Percentiles rank a stretch among this genome's conserved stretches.
These are phyloP conservation scores for Oeneis ivallda DNA, from an alignment of 2,888 invertebrate genomes.

Conservation along the genomic window DNA sequence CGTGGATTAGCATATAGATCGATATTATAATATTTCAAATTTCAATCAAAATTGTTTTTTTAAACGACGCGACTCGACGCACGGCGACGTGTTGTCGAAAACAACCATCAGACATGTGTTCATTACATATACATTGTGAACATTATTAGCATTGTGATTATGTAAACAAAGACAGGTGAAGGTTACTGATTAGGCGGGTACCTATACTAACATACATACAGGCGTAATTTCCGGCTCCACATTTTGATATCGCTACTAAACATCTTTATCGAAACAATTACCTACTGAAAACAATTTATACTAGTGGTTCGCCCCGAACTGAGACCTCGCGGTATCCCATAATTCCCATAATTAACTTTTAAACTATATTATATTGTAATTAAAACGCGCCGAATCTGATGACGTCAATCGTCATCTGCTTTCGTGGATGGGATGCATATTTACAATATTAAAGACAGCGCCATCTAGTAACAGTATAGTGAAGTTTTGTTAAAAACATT, in stretches of 20 bases:
- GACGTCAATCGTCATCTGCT: no score
- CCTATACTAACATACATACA: not conserved
- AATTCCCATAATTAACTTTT: no score
- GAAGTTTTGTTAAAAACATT: no score
- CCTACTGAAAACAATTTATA: not conserved
- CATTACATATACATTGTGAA: not conserved
- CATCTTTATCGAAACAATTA: not conserved
- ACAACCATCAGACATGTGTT: not conserved
- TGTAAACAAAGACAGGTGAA: slow-evolving; percentile 33
- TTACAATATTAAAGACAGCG: no score
- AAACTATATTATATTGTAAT: no score
- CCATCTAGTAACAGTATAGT: no score
- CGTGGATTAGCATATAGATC: not conserved
- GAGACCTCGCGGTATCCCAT: no score
- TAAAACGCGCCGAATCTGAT: no score
- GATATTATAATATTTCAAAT: not conserved
- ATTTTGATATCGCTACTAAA: not conserved
- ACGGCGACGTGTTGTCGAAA: not conserved
- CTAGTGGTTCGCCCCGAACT: no score
- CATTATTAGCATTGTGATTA: slow-evolving; percentile 21
- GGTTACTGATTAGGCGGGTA: slow-evolving; percentile 1
- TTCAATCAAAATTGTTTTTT: slow-evolving; percentile 1
- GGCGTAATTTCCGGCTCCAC: slow-evolving; percentile 22
- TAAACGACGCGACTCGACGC: not conserved
- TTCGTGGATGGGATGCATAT: no score